A percentile compares a stretch with the other conserved stretches of the same genome.
These are phyloP conservation scores for Drosophila paulistorum DNA, from an alignment of 1,140 invertebrate species.

Conservation along the genomic window DNA sequence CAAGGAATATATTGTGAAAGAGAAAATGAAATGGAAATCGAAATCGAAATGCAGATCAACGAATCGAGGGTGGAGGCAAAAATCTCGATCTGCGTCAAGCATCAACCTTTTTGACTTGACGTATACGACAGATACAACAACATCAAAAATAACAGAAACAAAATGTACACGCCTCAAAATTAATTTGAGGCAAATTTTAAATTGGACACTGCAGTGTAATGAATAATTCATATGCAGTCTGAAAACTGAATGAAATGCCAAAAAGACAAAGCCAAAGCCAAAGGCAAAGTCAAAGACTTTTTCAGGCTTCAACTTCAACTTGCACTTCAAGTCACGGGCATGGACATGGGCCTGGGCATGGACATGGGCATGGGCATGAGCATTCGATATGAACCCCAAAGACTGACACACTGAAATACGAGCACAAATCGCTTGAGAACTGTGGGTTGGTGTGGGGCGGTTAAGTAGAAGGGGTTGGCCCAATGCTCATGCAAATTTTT, in stretches of 20 bases:
- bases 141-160: background rate
- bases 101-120: constrained; percentile 43
- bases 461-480: background rate
- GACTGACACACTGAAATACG: constrained; percentile 61
- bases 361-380: constrained; percentile 30
- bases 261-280: background rate
- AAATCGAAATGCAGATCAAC: constrained; percentile 62
- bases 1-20: constrained; percentile 22
- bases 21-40: constrained; percentile 54
- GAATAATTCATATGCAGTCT: constrained; percentile 54
- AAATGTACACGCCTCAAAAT: constrained; percentile 27
- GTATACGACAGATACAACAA: constrained; percentile 61
- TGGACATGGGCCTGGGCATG: constrained; percentile 27
- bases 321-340: constrained; percentile 50
- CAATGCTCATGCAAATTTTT: constrained; percentile 72
- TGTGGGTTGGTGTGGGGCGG: background rate
- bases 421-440: constrained; percentile 47
- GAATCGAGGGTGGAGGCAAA: background rate
- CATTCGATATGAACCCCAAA: constrained; percentile 34
- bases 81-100: constrained; percentile 54
- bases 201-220: constrained; percentile 45
- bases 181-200: constrained; percentile 26
- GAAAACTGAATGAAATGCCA: constrained; percentile 49
- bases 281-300: constrained; percentile 26
- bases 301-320: constrained; percentile 45